Evolutionary conservation across 2,113 vertebrate species (phyloP).

Genomic region (Empidonax alnorum): DNA sequence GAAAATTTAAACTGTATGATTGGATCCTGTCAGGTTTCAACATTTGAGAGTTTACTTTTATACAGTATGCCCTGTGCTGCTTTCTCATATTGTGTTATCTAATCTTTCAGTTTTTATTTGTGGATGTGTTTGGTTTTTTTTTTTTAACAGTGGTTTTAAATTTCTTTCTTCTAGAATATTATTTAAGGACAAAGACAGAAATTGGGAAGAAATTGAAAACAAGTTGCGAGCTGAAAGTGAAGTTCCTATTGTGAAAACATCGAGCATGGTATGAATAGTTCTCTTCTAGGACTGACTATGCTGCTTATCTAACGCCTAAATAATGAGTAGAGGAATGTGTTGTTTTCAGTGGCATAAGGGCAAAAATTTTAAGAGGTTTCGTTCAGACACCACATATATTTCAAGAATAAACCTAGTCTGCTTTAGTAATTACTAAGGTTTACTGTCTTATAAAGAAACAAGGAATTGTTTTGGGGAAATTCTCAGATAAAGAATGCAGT

Average conservation of each 20-base stretch:
- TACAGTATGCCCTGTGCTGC: background rate
- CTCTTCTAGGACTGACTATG: background rate
- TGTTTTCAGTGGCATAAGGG: background rate
- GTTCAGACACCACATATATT: background rate
- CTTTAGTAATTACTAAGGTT: background rate
- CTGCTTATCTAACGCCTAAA: background rate
- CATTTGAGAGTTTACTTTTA: background rate
- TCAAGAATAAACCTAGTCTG: background rate
- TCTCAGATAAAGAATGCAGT: background rate
- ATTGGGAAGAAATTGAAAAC: slow-evolving; percentile 97
- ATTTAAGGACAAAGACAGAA: slow-evolving; percentile 97
- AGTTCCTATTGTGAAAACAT: slow-evolving; percentile 92
- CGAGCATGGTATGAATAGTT: slow-evolving; percentile 88
- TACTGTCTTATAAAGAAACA: background rate
- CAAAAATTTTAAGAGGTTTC: background rate
- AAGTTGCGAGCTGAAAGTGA: slow-evolving; percentile 92
- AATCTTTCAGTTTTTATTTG: background rate
- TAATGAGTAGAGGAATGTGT: background rate
- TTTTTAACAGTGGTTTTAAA: background rate
- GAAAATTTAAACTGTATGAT: background rate
- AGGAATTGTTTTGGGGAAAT: background rate
- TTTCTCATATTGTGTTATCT: background rate
- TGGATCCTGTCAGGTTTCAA: background rate
- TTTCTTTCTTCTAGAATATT: slow-evolving; percentile 85
- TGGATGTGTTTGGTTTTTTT: background rate